Evolutionary conservation across 2,113 vertebrate species (phyloP).

Genomic region (Grantiella picta): DNA sequence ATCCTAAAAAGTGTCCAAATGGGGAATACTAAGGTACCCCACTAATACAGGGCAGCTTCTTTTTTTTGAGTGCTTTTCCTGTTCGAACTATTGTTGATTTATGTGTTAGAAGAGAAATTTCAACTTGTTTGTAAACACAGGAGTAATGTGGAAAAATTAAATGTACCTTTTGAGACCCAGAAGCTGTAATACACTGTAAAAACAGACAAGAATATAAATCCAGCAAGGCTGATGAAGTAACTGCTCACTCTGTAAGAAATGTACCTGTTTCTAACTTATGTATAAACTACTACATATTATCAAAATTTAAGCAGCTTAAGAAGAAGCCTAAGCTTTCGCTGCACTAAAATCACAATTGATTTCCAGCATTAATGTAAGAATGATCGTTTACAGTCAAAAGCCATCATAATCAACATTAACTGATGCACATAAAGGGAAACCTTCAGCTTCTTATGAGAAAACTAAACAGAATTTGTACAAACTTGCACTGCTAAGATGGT

Average conservation of each 20-base stretch:
- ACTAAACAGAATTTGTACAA: neutral
- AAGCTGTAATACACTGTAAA: neutral
- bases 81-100: neutral
- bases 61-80: neutral
- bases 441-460: neutral
- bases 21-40: neutral
- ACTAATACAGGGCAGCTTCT: neutral
- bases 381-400: slow-evolving; percentile 32
- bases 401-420: neutral
- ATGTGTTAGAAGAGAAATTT: neutral
- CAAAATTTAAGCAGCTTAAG: slow-evolving; percentile 8
- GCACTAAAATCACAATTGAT: slow-evolving; percentile 25
- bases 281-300: slow-evolving; percentile 26
- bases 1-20: neutral
- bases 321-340: neutral
- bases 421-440: neutral
- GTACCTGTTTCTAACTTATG: neutral
- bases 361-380: slow-evolving; percentile 35
- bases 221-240: neutral
- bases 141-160: neutral
- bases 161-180: neutral
- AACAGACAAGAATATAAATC: neutral
- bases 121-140: neutral
- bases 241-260: neutral
- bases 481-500: neutral